Evolutionary conservation across 2,113 vertebrate genomes (phyloP), one percentile per base, ranked within the genome.

Genomic region (Cavia aperea): DNA sequence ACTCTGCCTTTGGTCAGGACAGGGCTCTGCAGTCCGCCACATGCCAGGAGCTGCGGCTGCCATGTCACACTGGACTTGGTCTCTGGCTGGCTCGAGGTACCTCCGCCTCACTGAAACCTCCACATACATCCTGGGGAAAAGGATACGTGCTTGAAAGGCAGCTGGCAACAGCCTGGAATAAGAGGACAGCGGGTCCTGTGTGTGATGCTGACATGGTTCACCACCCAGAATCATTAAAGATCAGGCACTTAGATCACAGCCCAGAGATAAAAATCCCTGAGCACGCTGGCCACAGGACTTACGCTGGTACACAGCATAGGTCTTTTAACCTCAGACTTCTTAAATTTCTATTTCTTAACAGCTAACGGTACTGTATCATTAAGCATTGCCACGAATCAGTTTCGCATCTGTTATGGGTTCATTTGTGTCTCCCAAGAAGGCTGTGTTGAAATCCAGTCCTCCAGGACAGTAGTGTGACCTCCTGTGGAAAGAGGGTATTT

Each of bases 261-360:
- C 66, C 58, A 56, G 31, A 70, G 31, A 86, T 29, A 60, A 78
- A 62, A 54, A 79, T 12, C 39, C 18, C 24, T 4, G 23, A 58
- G 51, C 6, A 9, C 7, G 2, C 0, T 29, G 51, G 11, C 43
- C 21, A 15, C 26, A 54, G 66, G 51, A 77, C 21, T 60, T 49
- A 26, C 60, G 62, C 26, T 51, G 63, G 46, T 78, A 77, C 51
- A 60, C 7, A 33, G 79, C 21, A 60, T 21, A 4, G 54, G 7
- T 54, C 56, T 82, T 70, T 21, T 63, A 78, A 62, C 54, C 29
- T 54, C 83, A 88, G 33, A 87, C 21, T 81, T 94, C 51, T 60
- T 14, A 39, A 79, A 63, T 66, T 91, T 86, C 18, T n/a, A n/a
- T 73, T 79, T 43, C n/a, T 95, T 86, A 54, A 73, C 36, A 68